Evolutionary conservation across 2,888 invertebrate genomes (phyloP).

Genomic region (Sminthurides aquaticus): DNA sequence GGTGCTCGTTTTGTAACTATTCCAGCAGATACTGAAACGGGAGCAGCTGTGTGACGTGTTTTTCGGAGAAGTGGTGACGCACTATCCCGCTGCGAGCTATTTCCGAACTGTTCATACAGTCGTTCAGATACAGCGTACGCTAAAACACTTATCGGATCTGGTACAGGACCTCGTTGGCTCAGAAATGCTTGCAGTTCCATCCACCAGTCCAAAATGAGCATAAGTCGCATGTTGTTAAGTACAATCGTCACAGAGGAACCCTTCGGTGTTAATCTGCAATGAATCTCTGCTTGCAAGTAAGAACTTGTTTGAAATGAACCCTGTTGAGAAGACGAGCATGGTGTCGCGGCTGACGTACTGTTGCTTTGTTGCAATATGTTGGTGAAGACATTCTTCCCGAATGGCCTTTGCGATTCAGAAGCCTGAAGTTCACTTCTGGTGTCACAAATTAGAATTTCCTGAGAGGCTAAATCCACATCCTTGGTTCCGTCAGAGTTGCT

Average conservation of each 20-base stretch:
- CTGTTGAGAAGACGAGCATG: conserved; percentile 5
- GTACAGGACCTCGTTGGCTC: conserved; percentile 33
- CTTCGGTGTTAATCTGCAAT: conserved; percentile 46
- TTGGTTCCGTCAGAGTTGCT: conserved; percentile 79
- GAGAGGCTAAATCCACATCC: conserved; percentile 86
- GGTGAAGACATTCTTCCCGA: conserved; percentile 67
- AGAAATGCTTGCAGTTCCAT: conserved; percentile 74
- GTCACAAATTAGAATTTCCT: conserved; percentile 76
- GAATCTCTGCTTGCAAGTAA: conserved; percentile 50
- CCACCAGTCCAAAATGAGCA: conserved; percentile 92
- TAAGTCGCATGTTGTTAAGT: conserved; percentile 87
- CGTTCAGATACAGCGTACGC: background rate
- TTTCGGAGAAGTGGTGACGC: conserved; percentile 32
- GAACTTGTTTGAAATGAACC: conserved; percentile 32
- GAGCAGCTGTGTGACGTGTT: conserved; percentile 34
- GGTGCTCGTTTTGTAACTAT: conserved; percentile 49
- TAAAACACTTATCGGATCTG: conserved; percentile 1
- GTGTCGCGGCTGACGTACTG: background rate
- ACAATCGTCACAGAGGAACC: conserved; percentile 69
- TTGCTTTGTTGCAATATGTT: conserved; percentile 69
- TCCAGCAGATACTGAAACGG: conserved; percentile 48
- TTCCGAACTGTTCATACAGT: background rate
- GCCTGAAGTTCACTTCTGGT: conserved; percentile 50
- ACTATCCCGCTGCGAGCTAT: background rate
- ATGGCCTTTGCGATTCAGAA: background rate